phyloP scores from a whole-genome alignment of 2,113 vertebrate species.

The Piaya cayana region DNA sequence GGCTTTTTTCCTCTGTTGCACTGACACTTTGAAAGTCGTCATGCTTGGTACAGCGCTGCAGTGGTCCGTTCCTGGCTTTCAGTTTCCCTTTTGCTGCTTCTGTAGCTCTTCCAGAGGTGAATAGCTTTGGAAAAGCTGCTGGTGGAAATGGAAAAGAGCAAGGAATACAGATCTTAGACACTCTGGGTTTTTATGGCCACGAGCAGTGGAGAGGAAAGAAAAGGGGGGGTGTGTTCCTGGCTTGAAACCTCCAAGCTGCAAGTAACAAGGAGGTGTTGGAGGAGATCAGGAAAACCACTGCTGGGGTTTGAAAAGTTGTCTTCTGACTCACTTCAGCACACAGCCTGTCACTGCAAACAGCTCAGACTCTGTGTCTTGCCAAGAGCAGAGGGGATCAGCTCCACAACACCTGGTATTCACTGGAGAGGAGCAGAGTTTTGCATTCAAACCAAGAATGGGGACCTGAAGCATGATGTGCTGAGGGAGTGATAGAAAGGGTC shows the following conservation, averaged over 20 bases:
- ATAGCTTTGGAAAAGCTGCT: conserved; percentile 55
- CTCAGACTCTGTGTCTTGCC: neutral
- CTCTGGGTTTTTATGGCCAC: conserved; percentile 15
- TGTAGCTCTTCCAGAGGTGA: conserved; percentile 65
- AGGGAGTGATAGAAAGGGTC: neutral
- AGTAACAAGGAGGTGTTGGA: conserved; percentile 22
- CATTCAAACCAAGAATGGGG: neutral
- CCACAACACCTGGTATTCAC: neutral
- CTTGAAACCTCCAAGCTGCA: conserved; percentile 14
- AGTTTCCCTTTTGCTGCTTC: conserved; percentile 66
- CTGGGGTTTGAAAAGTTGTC: neutral
- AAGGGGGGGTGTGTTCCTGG: neutral
- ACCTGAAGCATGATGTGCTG: rapidly evolving
- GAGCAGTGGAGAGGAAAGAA: neutral
- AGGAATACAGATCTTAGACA: conserved; percentile 26
- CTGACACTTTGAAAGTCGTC: conserved; percentile 33
- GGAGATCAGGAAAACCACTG: conserved; percentile 7
- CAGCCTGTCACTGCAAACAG: neutral
- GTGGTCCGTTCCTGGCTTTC: conserved; percentile 55
- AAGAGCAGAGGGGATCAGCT: neutral
- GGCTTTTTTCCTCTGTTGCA: conserved; percentile 35
- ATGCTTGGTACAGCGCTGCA: neutral
- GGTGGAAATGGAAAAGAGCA: conserved; percentile 54
- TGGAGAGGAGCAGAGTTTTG: neutral
- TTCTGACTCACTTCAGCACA: neutral